A percentile compares a stretch with the other conserved stretches of the same genome.
phyloP scores from a whole-genome alignment of 1,140 invertebrate species.

The Condylostylus longicornis region DNA sequence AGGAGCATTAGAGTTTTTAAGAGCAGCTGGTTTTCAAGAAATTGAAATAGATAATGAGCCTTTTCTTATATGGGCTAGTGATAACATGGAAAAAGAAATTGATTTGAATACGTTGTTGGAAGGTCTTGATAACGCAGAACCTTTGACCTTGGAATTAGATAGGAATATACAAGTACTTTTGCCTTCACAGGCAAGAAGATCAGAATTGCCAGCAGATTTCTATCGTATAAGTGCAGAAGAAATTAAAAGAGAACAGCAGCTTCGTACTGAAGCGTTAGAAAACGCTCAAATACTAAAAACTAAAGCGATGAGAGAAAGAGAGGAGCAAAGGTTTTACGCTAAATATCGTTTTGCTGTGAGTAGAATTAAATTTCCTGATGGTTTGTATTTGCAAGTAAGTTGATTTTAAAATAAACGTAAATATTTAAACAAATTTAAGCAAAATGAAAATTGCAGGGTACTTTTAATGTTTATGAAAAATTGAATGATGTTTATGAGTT shows the following conservation, averaged over 20 bases:
- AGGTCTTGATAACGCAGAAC: slow-evolving; percentile 59
- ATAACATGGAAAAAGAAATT: slow-evolving; percentile 20
- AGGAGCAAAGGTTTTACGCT: slow-evolving; percentile 58
- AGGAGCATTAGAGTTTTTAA: slow-evolving; percentile 66
- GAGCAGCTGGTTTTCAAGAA: slow-evolving; percentile 66
- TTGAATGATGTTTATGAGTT: slow-evolving; percentile 53
- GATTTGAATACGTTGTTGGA: slow-evolving; percentile 50
- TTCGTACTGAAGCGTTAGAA: slow-evolving; percentile 62
- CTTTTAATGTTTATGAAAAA: slow-evolving; percentile 66
- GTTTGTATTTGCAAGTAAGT: slow-evolving; percentile 58
- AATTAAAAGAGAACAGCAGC: slow-evolving; percentile 66
- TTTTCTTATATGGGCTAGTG: slow-evolving; percentile 22
- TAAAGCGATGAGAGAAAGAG: slow-evolving; percentile 82
- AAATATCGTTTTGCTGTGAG: slow-evolving; percentile 77
- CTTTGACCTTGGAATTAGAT: slow-evolving; percentile 68
- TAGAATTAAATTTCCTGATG: slow-evolving; percentile 74
- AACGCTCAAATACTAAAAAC: slow-evolving; percentile 68
- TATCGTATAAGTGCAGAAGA: slow-evolving; percentile 65
- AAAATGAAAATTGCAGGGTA: slow-evolving; percentile 60
- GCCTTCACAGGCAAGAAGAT: slow-evolving; percentile 51
- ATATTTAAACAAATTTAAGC: slow-evolving; percentile 6
- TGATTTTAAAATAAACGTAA: background rate
- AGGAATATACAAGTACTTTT: slow-evolving; percentile 69
- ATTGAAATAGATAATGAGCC: slow-evolving; percentile 33
- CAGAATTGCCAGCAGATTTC: slow-evolving; percentile 67